phyloP scores from a whole-genome alignment of 2,113 vertebrate species.

The Marmota monax region DNA sequence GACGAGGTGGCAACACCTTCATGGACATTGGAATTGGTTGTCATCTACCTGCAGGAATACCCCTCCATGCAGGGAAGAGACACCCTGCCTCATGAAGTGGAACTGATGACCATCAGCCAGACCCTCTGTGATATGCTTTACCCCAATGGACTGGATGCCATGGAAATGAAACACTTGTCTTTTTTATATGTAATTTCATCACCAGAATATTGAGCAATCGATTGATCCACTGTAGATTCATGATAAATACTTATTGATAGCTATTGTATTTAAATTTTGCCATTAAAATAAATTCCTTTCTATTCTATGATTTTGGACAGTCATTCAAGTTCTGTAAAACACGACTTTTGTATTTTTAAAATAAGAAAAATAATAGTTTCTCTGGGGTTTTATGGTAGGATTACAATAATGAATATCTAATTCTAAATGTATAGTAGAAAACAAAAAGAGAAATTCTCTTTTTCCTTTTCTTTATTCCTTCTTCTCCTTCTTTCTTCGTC shows the following conservation, averaged over 20 bases:
- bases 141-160: rapidly evolving
- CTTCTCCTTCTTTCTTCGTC: background rate
- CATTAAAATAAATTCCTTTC: background rate
- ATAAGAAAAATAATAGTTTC: background rate
- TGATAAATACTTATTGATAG: background rate
- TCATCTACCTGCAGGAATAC: background rate
- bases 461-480: background rate
- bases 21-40: background rate
- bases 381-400: background rate
- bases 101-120: background rate
- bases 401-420: background rate
- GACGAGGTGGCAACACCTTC: background rate
- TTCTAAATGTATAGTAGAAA: background rate
- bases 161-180: background rate
- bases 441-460: background rate
- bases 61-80: background rate
- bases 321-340: background rate
- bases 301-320: background rate
- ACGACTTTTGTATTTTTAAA: slow-evolving; percentile 13
- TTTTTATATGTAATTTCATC: background rate
- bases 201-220: background rate
- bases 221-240: background rate
- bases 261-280: background rate
- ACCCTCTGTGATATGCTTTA: background rate
- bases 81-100: rapidly evolving